phyloP scores from a whole-genome alignment of 2,797 vertebrate species.

The Acridotheres tristis region DNA sequence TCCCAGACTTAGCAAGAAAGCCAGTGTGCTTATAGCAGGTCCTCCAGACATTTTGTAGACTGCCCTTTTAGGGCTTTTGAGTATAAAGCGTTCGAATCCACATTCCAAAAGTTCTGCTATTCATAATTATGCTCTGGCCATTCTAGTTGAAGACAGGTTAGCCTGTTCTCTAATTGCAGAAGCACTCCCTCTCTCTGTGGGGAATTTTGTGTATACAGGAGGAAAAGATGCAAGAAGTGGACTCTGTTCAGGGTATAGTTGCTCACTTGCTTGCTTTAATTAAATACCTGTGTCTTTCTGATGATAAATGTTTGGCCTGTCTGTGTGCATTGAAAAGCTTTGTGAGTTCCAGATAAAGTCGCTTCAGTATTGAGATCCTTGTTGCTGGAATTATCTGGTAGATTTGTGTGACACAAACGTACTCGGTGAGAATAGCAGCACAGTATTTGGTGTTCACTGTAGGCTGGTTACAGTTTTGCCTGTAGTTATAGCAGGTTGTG shows the following conservation, averaged over 20 bases:
- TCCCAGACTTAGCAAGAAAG: background rate
- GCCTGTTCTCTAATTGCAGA: background rate
- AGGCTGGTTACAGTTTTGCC: background rate
- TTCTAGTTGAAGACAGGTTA: background rate
- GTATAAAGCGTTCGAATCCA: background rate
- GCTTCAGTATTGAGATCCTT: background rate
- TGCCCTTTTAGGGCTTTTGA: background rate
- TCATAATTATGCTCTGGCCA: background rate
- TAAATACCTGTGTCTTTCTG: background rate
- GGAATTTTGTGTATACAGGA: background rate
- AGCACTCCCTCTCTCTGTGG: background rate
- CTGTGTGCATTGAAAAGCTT: background rate
- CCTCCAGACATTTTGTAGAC: background rate
- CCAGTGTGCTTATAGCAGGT: background rate
- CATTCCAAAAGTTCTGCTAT: background rate
- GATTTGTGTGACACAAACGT: background rate
- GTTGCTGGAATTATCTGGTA: background rate
- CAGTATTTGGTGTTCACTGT: background rate
- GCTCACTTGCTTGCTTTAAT: background rate
- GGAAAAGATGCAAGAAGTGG: background rate
- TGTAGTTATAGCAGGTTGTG: background rate
- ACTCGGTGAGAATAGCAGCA: background rate
- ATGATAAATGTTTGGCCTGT: background rate
- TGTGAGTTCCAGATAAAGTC: background rate
- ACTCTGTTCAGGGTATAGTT: background rate